Base-by-base conservation (phyloP, 2,888 invertebrate species). In the Mechanitis messenoides region DNA sequence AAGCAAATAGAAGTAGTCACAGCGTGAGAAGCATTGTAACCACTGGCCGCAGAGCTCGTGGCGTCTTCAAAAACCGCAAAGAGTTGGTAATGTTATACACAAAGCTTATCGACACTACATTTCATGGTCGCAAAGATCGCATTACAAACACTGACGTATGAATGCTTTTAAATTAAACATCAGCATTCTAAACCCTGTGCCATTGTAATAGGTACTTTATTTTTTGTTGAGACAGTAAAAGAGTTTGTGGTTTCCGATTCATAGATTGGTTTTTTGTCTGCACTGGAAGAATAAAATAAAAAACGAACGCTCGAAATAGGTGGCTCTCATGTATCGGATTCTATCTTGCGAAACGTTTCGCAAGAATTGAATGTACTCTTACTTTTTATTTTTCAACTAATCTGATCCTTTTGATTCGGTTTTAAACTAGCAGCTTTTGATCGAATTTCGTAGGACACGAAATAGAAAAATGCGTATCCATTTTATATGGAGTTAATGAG, bases 21-120 rank as follows among this genome's bases (percentile, higher is more conserved):
- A 75, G 77, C 87, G 87, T 88, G 88, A 85, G 89, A 88, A 87
- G 83, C 80, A 80, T 73, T 72, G 70, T 76, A 76, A 85, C 87
- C 87, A 82, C 87, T 86, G 83, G 79, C 87, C 87, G 82, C 87
- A 87, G 83, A 79, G 83, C 84, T 85, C 80, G 81, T 85, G 83
- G 81, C 82, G 82, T 86, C 80, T 85, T 83, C 80, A 74, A 79
- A 80, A 81, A 88, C 88, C 89, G 79, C 88, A 88, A 86, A 86
- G 82, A 83, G 82, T 83, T 74, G 73, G 88, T 87, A 90, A 90
- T 85, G 84, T 84, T 84, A 90, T 89, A 88, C 85, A 83, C 81
- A 81, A 90, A 88, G 88, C 89, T 83, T 87, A 88, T 83, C 85
- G 86, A 88, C 88, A 87, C 82, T 86, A 84, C 79, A 81, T 86